Conservation (phyloP, 92 coral and sea anemone species). For the Phenganax stokvisi region DNA sequence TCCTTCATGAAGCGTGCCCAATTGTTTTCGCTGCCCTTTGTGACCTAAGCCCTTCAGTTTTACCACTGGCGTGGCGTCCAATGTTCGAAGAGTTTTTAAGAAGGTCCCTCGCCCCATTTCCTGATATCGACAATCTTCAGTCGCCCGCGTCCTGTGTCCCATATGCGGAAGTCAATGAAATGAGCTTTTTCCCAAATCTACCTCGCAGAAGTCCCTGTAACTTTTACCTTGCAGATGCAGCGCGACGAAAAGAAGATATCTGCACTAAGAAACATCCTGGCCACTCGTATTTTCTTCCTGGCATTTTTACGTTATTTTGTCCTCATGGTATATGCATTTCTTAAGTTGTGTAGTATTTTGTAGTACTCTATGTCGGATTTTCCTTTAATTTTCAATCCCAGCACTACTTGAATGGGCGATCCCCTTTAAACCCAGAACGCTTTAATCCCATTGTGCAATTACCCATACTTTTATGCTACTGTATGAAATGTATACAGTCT, state of each 20-base stretch:
- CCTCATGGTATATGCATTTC: not conserved
- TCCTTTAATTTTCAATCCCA: too few relatives aligned
- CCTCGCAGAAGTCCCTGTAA: not conserved
- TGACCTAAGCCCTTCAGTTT: not conserved
- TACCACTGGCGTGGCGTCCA: not conserved
- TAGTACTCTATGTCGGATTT: too few relatives aligned
- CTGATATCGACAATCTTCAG: not conserved
- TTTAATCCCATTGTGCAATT: too few relatives aligned
- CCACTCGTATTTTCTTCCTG: not conserved
- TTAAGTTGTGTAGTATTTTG: not conserved
- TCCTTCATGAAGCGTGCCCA: slow-evolving; percentile 1
- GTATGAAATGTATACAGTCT: too few relatives aligned
- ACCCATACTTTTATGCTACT: too few relatives aligned
- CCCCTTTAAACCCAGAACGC: too few relatives aligned
- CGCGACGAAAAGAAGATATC: not conserved
- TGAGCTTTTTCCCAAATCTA: too few relatives aligned
- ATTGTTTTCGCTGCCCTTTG: not conserved
- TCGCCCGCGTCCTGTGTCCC: too few relatives aligned
- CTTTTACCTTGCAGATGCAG: not conserved
- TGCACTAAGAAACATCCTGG: not conserved
- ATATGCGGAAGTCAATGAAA: too few relatives aligned
- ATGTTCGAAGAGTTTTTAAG: slow-evolving; percentile 7
- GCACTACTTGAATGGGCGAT: too few relatives aligned
- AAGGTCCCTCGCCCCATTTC: slow-evolving; percentile 3
- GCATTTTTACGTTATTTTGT: not conserved